Evolutionary conservation across 2,113 vertebrate genomes (phyloP), one percentile per base, ranked within the genome.

Genomic region (Fulmarus glacialis): DNA sequence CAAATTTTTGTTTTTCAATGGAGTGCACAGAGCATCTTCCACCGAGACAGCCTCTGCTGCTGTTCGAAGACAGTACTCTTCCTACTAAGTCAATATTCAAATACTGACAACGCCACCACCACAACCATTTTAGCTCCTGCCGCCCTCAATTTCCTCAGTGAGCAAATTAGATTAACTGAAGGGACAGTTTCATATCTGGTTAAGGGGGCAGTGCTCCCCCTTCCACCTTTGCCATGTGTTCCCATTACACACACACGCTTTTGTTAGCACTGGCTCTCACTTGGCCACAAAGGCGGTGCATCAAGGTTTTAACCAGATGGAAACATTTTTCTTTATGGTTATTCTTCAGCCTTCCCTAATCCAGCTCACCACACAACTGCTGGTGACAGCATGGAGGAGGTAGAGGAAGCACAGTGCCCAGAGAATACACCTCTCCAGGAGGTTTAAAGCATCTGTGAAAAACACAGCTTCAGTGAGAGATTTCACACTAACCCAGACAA

Each of bases 21-120:
- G 22, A 59, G 30, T 7, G 23, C 59, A 81, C 9, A 82, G 24
- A 90, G 20, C 3, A 1, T 30, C 40, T 72, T 79, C 19, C 56
- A 75, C 30, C 0, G 0, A 79, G 40, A 55, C 42, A 59, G n/a
- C 16, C 26, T 86, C n/a, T 48, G 60, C 52, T 2, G 1, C 4
- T 5, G 0, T 30, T 62, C 45, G 72, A 29, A 48, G 40, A 30
- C 7, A 55, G 11, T 38, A 72, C 4, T 75, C 18, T 43, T 43
- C 47, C 21, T 24, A 6, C 40, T 4, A 68, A 62, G 15, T 53
- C 79, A 48, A n/a, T 56, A 82, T 34, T 82, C 48, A 86, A 82
- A 55, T 55, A 36, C 42, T 66, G 38, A 42, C 59, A 87, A 81
- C 5, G 7, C 12, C 8, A 24, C 32, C 30, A 60, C 20, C 50